These are phyloP conservation scores for Syrmaticus mikado DNA, from an alignment of 2,113 vertebrate genomes.

Conservation along the genomic window DNA sequence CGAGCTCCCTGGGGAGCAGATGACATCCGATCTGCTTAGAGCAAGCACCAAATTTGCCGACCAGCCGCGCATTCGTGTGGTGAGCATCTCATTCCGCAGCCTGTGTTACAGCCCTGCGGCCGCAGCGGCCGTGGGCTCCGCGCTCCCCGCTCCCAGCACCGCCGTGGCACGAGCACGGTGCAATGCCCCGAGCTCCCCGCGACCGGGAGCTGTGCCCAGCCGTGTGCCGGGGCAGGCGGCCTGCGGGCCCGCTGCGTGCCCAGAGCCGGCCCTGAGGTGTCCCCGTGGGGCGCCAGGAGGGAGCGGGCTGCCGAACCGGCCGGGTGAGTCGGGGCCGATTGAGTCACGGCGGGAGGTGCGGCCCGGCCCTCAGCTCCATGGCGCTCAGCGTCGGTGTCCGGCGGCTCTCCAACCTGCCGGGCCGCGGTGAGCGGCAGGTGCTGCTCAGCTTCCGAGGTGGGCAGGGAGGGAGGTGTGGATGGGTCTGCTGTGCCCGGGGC, in stretches of 20 bases:
- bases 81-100: background rate
- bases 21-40: background rate
- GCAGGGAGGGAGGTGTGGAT: fast-evolving
- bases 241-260: background rate
- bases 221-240: too few species aligned
- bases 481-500: background rate
- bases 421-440: conserved; percentile 85
- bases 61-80: background rate
- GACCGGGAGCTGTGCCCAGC: background rate
- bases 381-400: conserved; percentile 84
- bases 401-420: conserved; percentile 83
- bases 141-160: background rate
- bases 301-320: conserved; percentile 61
- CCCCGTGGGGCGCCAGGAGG: background rate
- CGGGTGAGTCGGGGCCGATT: conserved; percentile 49
- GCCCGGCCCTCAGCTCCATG: conserved; percentile 71
- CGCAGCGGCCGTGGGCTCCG: background rate
- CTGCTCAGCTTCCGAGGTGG: conserved; percentile 88
- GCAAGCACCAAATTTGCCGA: background rate
- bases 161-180: background rate
- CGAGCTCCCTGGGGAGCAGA: background rate
- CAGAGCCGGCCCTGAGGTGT: fast-evolving
- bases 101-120: background rate
- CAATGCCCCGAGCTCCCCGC: background rate
- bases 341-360: conserved; percentile 37